phyloP scores from a whole-genome alignment of 2,888 invertebrate genomes.

The Rhimphoctona megacephalus region DNA sequence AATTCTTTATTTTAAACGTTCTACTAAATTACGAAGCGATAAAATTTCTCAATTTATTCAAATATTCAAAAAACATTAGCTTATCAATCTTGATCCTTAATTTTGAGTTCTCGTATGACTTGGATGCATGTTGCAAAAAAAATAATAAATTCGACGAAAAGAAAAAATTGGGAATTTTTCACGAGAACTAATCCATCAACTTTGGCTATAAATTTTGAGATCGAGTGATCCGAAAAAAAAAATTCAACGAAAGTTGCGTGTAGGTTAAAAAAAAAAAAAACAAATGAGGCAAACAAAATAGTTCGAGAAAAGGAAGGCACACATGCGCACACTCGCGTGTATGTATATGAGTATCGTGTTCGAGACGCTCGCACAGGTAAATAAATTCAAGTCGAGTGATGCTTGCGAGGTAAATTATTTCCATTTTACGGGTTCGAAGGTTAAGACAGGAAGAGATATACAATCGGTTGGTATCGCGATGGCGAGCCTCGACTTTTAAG shows the following conservation, averaged over 20 bases:
- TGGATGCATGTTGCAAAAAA: background rate
- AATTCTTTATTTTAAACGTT: too few relatives aligned
- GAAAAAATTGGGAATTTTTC: background rate
- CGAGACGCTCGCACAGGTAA: slow-evolving; percentile 56
- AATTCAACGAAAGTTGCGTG: background rate
- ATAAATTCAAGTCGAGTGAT: slow-evolving; percentile 59
- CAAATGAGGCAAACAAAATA: background rate
- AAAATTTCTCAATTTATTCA: too few relatives aligned
- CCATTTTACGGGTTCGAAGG: slow-evolving; percentile 68
- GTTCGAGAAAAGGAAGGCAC: background rate
- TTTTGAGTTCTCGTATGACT: background rate
- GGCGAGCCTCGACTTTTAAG: slow-evolving; percentile 37
- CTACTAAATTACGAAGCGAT: too few relatives aligned
- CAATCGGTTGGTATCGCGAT: slow-evolving; percentile 60
- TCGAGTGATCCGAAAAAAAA: background rate
- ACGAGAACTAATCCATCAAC: background rate
- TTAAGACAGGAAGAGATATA: slow-evolving; percentile 68
- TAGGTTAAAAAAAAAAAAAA: background rate
- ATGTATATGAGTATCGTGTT: background rate
- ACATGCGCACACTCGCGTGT: background rate
- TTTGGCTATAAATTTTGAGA: background rate
- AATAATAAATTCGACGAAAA: background rate
- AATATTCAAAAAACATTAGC: too few relatives aligned
- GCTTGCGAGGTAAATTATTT: slow-evolving; percentile 57
- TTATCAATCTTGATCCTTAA: too few relatives aligned